phyloP scores from a whole-genome alignment of 1,140 invertebrate genomes.

The Cydia fagiglandana region DNA sequence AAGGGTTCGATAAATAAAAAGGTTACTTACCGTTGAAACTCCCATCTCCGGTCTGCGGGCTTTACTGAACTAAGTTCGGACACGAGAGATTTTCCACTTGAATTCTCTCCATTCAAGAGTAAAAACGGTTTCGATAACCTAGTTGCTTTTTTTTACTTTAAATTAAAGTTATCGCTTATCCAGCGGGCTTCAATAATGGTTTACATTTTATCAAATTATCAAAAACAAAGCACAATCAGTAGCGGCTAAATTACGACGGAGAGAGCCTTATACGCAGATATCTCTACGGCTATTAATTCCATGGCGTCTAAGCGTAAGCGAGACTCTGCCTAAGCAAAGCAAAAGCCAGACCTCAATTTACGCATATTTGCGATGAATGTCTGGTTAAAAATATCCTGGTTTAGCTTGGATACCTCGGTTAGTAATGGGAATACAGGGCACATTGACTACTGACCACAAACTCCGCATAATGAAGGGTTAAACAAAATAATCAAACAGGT shows the following conservation, averaged over 20 bases:
- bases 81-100: slow-evolving; percentile 1
- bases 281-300: slow-evolving; percentile 9
- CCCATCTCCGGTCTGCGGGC: background rate
- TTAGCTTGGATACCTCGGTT: background rate
- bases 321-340: background rate
- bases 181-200: background rate
- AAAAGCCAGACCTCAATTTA: background rate
- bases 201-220: slow-evolving; percentile 13
- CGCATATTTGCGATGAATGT: background rate
- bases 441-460: background rate
- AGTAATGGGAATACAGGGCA: background rate
- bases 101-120: background rate
- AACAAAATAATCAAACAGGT: no score
- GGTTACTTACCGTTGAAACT: background rate
- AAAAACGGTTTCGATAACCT: background rate
- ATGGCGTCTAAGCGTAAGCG: background rate
- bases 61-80: background rate
- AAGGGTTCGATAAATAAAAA: background rate
- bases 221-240: background rate
- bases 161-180: background rate
- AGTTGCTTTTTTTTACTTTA: background rate
- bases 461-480: background rate
- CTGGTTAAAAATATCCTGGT: background rate
- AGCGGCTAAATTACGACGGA: slow-evolving; percentile 16
- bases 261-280: slow-evolving; percentile 28